Percentiles rank a stretch among this genome's conserved stretches.
phyloP scores from a whole-genome alignment of 2,113 vertebrate genomes.

The Daboia siamensis region DNA sequence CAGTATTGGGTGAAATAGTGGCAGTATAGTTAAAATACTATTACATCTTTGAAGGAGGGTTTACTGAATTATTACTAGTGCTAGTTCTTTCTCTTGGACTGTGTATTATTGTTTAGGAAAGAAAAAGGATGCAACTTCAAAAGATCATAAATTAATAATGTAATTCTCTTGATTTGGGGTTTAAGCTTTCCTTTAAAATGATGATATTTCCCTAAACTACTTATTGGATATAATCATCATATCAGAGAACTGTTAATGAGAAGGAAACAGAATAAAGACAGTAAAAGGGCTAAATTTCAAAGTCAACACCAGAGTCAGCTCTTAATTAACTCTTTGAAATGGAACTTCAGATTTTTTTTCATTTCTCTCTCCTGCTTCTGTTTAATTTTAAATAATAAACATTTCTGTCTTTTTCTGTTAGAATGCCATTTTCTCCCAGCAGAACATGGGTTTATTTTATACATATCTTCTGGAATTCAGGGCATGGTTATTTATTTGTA shows the following conservation, averaged over 20 bases:
- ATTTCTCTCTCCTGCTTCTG: rapidly evolving
- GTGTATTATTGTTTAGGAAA: background rate
- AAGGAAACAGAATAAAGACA: background rate
- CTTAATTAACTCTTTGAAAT: background rate
- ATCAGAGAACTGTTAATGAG: background rate
- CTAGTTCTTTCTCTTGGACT: background rate
- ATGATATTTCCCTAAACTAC: background rate
- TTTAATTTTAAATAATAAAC: rapidly evolving
- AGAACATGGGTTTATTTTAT: rapidly evolving
- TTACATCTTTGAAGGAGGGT: background rate
- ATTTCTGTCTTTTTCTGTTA: background rate
- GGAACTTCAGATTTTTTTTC: background rate
- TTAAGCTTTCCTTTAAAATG: background rate
- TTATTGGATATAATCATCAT: background rate
- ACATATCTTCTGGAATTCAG: background rate
- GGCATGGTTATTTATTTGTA: rapidly evolving
- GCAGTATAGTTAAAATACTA: background rate
- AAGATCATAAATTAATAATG: background rate
- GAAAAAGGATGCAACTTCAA: background rate
- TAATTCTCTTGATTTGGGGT: background rate
- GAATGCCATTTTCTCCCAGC: background rate
- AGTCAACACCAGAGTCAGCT: background rate
- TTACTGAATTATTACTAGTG: background rate
- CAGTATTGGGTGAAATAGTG: background rate
- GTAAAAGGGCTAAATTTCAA: background rate